These are phyloP conservation scores for Microcaecilia unicolor DNA, from an alignment of 2,797 vertebrate genomes.

Conservation along the genomic window DNA sequence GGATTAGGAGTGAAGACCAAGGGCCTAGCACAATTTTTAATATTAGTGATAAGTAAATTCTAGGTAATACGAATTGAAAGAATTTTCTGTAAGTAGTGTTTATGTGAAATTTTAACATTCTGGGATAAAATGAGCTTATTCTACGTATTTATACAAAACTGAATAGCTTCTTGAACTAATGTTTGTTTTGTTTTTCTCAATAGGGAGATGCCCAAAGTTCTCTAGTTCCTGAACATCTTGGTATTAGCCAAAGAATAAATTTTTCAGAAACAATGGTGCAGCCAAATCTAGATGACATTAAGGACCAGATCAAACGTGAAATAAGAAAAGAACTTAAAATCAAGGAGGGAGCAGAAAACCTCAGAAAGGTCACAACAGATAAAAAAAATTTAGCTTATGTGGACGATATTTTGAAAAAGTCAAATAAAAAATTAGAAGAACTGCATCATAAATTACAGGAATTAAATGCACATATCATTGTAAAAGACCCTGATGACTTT, in stretches of 20 bases:
- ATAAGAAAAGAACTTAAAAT: slow-evolving; percentile 99
- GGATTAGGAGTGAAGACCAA: too few relatives aligned
- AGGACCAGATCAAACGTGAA: slow-evolving; percentile 96
- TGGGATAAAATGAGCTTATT: neutral
- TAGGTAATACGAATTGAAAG: too few relatives aligned
- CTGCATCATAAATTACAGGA: slow-evolving; percentile 95
- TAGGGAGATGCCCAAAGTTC: slow-evolving; percentile 77
- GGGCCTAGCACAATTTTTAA: too few relatives aligned
- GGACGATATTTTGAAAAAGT: slow-evolving; percentile 98
- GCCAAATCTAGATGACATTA: slow-evolving; percentile 93
- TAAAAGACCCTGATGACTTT: slow-evolving; percentile 89
- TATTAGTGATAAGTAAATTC: too few relatives aligned
- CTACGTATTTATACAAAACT: neutral
- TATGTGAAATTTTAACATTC: neutral
- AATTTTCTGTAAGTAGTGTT: neutral
- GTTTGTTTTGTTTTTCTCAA: slow-evolving; percentile 10
- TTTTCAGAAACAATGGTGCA: slow-evolving; percentile 91
- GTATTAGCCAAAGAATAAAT: slow-evolving; percentile 81
- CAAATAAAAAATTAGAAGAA: slow-evolving; percentile 95
- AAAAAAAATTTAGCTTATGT: slow-evolving; percentile 98
- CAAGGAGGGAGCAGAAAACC: slow-evolving; percentile 96
- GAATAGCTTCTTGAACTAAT: slow-evolving; percentile 14
- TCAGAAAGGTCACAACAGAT: slow-evolving; percentile 94
- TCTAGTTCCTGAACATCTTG: slow-evolving; percentile 76
- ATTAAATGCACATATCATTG: slow-evolving; percentile 93